Evolutionary conservation across 2,888 invertebrate species (phyloP).

Genomic region (Trissoscelio sp.): DNA sequence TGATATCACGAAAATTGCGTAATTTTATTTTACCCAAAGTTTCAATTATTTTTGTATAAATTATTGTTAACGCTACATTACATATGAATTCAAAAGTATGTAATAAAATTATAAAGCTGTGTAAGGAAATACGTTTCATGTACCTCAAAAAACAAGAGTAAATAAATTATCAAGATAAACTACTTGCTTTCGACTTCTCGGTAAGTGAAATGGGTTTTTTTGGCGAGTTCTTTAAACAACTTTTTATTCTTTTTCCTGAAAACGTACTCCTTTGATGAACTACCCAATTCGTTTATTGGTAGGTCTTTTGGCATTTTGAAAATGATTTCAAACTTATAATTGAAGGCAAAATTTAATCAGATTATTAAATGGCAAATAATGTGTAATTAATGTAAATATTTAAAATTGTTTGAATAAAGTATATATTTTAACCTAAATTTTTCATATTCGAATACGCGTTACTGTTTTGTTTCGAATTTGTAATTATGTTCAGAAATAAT

Average conservation of each 20-base stretch:
- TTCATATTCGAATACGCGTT: neutral
- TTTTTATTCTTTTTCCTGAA: conserved; percentile 75
- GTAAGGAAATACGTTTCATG: too few species aligned
- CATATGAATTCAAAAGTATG: neutral
- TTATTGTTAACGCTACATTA: conserved; percentile 75
- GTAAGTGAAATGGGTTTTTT: conserved; percentile 74
- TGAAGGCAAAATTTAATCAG: too few species aligned
- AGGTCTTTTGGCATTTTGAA: conserved; percentile 78
- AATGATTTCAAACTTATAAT: too few species aligned
- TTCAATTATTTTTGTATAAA: conserved; percentile 76
- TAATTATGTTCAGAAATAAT: neutral
- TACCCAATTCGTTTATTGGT: conserved; percentile 75
- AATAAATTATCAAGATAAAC: neutral
- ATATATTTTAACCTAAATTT: conserved; percentile 1
- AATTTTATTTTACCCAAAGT: conserved; percentile 75
- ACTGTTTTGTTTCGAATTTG: neutral
- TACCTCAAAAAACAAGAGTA: neutral
- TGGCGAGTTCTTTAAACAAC: conserved; percentile 74
- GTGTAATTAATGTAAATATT: too few species aligned
- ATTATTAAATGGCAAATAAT: too few species aligned
- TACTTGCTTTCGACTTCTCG: conserved; percentile 78
- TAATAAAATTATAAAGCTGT: neutral
- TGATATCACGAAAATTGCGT: conserved; percentile 77
- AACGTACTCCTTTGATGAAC: conserved; percentile 75
- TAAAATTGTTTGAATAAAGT: neutral